Base-by-base conservation (phyloP, 2,113 vertebrate species). In the Oceanites oceanicus region DNA sequence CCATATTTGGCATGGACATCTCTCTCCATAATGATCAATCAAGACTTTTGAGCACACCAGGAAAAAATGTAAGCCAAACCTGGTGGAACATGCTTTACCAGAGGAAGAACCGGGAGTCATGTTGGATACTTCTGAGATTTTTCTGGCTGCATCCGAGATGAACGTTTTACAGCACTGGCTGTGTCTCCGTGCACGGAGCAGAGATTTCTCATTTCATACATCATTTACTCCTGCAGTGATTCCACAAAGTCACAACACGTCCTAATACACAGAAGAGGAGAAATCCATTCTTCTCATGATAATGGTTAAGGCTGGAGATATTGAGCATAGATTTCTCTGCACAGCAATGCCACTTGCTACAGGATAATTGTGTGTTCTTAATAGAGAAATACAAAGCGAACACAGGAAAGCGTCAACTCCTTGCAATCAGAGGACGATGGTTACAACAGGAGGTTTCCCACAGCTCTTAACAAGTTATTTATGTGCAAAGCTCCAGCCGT, bases 131-230 rank as follows among this genome's bases (percentile, higher is more conserved):
- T 87, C 40, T 53, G 88, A 68, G 76, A 9, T 38, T 75, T 88
- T 91, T 75, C 20, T 90, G 76, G 65, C 83, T 53, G 79, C 66
- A 45, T 81, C 58, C 6, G 36, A 92, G 68, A 76, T 53, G 75
- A 93, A 90, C 22, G 0, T 78, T 88, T 96, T n/a, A 61, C 65
- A 96, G 78, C 59, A 11, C 82, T 20, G 79, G 65, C 88, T 92
- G 79, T 78, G 72, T n/a, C 79, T 80, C 72, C 17, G 4, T 15
- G 32, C 42, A 50, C 7, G 0, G 83, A 96, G 95, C 96, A 96
- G 90, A 97, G 96, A 97, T 97, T 97, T 98, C 96, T 98, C 97
- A 98, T 98, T 98, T 98, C 98, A 98, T 98, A 98, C 97, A 97
- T 92, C 98, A 98, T 98, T 98, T 98, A 97, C 96, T 98, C 92